Evolutionary conservation across 1,140 invertebrate species (phyloP).

Genomic region (Micrasema minimum): DNA sequence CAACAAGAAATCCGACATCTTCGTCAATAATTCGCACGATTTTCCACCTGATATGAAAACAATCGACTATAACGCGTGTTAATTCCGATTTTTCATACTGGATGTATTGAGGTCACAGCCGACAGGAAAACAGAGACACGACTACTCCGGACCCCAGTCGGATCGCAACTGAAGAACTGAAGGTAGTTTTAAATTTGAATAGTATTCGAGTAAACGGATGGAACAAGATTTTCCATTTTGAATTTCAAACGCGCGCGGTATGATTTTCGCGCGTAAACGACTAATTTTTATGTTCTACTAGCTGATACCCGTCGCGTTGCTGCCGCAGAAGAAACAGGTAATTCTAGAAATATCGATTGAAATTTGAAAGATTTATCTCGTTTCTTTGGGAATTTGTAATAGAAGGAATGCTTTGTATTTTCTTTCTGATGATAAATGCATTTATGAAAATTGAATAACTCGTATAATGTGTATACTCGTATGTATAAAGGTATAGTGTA

Average conservation of each 20-base stretch:
- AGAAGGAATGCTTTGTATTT: too few species aligned
- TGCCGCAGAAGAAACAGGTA: too few species aligned
- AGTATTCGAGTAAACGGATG: neutral
- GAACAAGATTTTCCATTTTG: conserved; percentile 9
- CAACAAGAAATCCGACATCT: conserved; percentile 11
- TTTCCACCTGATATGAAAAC: conserved; percentile 11
- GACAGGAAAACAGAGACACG: neutral
- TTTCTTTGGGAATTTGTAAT: too few species aligned
- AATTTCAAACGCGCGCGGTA: conserved; percentile 3
- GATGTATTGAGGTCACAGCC: conserved; percentile 18
- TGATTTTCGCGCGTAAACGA: conserved; percentile 19
- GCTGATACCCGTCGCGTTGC: too few species aligned
- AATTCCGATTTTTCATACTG: conserved; percentile 6
- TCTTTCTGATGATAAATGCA: too few species aligned
- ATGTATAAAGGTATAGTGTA: too few species aligned
- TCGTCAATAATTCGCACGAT: conserved; percentile 27
- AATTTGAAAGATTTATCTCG: too few species aligned
- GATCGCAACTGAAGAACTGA: conserved; percentile 14
- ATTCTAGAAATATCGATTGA: too few species aligned
- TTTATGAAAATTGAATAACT: too few species aligned
- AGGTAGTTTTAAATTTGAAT: too few species aligned
- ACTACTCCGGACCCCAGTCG: neutral
- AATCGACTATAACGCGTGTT: conserved; percentile 7
- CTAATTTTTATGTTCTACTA: too few species aligned
- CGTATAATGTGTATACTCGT: too few species aligned